Conservation (phyloP, 2,797 vertebrate species). For the Tympanoctomys barrerae region DNA sequence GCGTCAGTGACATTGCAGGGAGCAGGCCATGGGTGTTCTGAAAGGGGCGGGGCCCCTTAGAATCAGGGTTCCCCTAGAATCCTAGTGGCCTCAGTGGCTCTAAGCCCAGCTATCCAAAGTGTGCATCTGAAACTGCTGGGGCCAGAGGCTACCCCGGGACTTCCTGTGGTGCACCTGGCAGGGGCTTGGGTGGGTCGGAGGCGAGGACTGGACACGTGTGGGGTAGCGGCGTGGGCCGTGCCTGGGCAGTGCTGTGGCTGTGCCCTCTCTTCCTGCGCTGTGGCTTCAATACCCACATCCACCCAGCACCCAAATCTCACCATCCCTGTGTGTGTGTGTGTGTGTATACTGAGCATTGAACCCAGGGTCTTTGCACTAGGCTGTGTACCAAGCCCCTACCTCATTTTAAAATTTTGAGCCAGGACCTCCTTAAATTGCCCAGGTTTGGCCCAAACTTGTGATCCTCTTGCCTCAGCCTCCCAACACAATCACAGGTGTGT, state of each 20-base stretch:
- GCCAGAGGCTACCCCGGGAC: neutral
- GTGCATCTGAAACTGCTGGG: neutral
- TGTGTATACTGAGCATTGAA: neutral
- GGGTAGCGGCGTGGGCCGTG: no score
- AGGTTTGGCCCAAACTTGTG: neutral
- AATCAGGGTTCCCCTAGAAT: neutral
- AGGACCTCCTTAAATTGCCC: neutral
- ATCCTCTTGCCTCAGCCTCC: neutral
- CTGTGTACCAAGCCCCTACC: neutral
- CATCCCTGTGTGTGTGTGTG: neutral
- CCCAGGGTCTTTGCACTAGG: neutral
- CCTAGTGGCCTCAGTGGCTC: neutral
- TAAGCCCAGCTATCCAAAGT: neutral
- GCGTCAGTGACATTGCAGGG: neutral
- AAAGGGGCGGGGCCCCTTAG: neutral
- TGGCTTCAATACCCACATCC: neutral
- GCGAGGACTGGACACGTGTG: neutral
- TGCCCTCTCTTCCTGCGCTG: neutral
- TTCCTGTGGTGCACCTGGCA: neutral
- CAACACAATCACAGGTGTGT: neutral
- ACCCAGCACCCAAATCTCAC: no score
- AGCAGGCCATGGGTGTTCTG: conserved; percentile 1
- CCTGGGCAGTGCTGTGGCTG: neutral
- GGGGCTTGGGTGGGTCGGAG: neutral
- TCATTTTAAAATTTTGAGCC: neutral